Base-by-base conservation (phyloP, 2,888 invertebrate genomes). In the Agriopis leucophaearia region DNA sequence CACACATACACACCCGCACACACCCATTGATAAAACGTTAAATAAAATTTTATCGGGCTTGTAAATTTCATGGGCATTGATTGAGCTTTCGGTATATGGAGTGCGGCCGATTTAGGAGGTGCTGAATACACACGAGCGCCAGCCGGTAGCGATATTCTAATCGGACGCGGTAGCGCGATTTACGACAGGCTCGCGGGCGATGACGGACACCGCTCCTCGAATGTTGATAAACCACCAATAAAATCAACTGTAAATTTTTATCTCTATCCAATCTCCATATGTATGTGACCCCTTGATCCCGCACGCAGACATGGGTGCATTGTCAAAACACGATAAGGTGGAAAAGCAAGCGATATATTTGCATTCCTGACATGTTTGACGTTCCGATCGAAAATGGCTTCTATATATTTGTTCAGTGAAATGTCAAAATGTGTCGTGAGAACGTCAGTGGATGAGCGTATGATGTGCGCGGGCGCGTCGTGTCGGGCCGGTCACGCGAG, bases 341-440 rank as follows among this genome's bases (percentile, higher is more conserved):
- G 73, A 75, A 74, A 77, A 78, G 75, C 77, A 77, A 78, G 75
- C 77, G 73, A 85, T 84, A 79, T 81, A 84, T 85, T 88, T 81
- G 87, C 87, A 89, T 89, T 87, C 86, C 81, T 85, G 69, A 79
- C 82, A 78, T 86, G 78, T 83, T 81, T 83, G 73, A 71, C 74
- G 78, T 81, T 81, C 78, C 86, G 88, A 86, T 84, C 83, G 80
- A 91, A 92, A 89, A 89, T 91, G 88, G 87, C 90, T 90, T 91
- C 87, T 89, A 90, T 91, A 88, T 90, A 27, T 38, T 89, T 90
- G 91, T 85, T 89, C 87, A 88, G 86, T 88, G 91, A 91, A 93
- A 92, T 90, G 91, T 91, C 92, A 93, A 88, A 93, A 90, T 88
- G 80, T 89, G 88, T 91, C 90, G 91, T 91, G 91, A 90, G 91